Evolutionary conservation across 1,140 invertebrate species (phyloP), one percentile per base, ranked within the genome.

Genomic region (Drosophila novamexicana): DNA sequence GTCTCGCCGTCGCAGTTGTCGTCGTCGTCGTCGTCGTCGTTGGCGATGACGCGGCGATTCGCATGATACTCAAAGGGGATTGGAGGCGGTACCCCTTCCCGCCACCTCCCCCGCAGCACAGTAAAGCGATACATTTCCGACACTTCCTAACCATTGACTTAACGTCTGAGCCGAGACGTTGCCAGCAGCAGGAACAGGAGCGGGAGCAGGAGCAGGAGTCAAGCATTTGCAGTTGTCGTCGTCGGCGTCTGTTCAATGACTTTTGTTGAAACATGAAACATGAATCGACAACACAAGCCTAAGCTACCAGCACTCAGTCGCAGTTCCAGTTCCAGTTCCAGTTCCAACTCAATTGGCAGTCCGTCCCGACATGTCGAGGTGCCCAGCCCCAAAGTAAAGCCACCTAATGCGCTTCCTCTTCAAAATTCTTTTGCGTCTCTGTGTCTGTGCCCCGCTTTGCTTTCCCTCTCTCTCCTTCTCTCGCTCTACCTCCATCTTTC

Each of bases 401-500:
- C 84, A 89, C 84, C 84, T 84, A 84, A 89, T 90, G 62, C 80
- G 84, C 80, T 89, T 89, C 84, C 84, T 89, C 84, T 90, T 81
- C 84, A 75, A 79, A 77, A 80, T 84, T 84, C 84, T 88, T 81
- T 84, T 72, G 75, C 84, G 59, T 69, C 84, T 66, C 63, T 52
- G 29, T 89, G 73, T 79, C 71, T 84, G 77, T 85, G 57, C 44
- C 63, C 42, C 34, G 34, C 22, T 39, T 58, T 42, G 44, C 50
- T 71, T 44, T 44, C 50, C 37, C 40, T 49, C 44, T 18, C 47
- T 42, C 61, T 59, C 32, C 10, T 12, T 57, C 12, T 42, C 40
- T 52, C 44, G 49, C 32, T 50, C 12, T 52, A 32, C 22, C 22
- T 29, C 22, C 22, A 29, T 29, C 10, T 52, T 37, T 61, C 50